Evolutionary conservation across 2,797 vertebrate species (phyloP), one percentile per base, ranked within the genome.

Genomic region (Agapornis canus): DNA sequence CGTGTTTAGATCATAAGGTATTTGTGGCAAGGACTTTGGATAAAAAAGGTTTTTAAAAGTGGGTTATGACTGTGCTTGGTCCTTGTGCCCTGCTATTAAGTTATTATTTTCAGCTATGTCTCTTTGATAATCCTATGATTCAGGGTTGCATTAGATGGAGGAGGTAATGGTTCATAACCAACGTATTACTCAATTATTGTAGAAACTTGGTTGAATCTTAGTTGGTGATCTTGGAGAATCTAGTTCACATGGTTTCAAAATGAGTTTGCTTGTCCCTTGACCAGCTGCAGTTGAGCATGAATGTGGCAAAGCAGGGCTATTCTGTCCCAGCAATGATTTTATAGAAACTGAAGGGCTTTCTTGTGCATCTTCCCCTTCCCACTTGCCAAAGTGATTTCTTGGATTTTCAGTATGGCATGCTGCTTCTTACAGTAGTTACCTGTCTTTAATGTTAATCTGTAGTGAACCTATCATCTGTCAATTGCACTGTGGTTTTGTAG

Each of bases 381-480:
- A 4, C 9, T 22, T 16, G 12, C 5, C 35, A 66, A 60, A 68
- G 15, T 1, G 1, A 13, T 52, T 32, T 7, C 22, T 81, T 88
- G 61, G 20, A 49, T 91, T 94, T 85, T 72, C 26, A 54, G 13
- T 43, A 43, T 92, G 47, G 11, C 19, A n/a, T 81, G 19, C 25
- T 49, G 9, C 86, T 96, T 90, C 49, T 86, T 78, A 45, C 5
- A 19, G 12, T n/a, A 71, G 57, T 60, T 88, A n/a, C 2, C 21
- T 48, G 39, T 49, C 39, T 70, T 86, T 68, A 75, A 27, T 61
- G 18, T 81, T 86, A 40, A 39, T 52, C n/a, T 71, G 26, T 40
- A 59, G 31, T 2, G 3, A 80, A 23, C 27, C 15, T 6, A n/a
- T 15, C 5, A 5, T 56, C 63, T 70, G 16, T 80, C 56, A 77